These are phyloP conservation scores for Rhimphoctona megacephalus DNA, from an alignment of 2,888 invertebrate genomes.

Conservation along the genomic window DNA sequence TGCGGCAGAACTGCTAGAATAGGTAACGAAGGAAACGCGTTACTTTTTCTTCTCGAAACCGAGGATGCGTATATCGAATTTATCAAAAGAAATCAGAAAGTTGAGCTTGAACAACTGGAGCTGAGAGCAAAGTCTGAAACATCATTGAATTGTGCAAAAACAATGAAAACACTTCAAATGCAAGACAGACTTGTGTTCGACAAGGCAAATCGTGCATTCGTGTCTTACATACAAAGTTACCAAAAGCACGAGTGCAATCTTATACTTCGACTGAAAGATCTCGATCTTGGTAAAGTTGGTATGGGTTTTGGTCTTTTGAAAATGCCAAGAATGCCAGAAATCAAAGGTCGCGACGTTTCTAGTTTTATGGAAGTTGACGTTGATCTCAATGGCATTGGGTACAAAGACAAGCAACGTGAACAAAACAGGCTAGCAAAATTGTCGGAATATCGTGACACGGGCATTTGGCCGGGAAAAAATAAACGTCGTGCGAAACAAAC, in stretches of 20 bases:
- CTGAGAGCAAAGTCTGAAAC: constrained; percentile 83
- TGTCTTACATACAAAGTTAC: constrained; percentile 97
- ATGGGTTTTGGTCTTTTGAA: constrained; percentile 95
- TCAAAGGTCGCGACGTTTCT: constrained; percentile 88
- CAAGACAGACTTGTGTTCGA: constrained; percentile 93
- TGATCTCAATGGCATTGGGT: constrained; percentile 91
- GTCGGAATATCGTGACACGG: constrained; percentile 90
- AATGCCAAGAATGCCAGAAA: constrained; percentile 98
- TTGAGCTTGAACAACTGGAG: constrained; percentile 87
- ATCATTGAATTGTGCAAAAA: constrained; percentile 85
- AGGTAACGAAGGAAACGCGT: constrained; percentile 93
- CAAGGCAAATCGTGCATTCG: constrained; percentile 96
- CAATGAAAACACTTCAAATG: constrained; percentile 88
- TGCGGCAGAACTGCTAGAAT: constrained; percentile 97
- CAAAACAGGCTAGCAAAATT: constrained; percentile 90
- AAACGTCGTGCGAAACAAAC: constrained; percentile 87
- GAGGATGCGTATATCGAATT: constrained; percentile 97
- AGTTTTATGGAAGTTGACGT: constrained; percentile 88
- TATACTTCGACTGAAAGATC: constrained; percentile 94
- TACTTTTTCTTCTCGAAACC: constrained; percentile 93
- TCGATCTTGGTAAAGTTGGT: constrained; percentile 94
- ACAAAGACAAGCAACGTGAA: constrained; percentile 93
- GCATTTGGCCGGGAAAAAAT: constrained; percentile 90
- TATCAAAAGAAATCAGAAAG: constrained; percentile 95
- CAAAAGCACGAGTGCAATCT: constrained; percentile 98